Conservation (phyloP, 2,113 vertebrate genomes). For the Barnardius zonarius region DNA sequence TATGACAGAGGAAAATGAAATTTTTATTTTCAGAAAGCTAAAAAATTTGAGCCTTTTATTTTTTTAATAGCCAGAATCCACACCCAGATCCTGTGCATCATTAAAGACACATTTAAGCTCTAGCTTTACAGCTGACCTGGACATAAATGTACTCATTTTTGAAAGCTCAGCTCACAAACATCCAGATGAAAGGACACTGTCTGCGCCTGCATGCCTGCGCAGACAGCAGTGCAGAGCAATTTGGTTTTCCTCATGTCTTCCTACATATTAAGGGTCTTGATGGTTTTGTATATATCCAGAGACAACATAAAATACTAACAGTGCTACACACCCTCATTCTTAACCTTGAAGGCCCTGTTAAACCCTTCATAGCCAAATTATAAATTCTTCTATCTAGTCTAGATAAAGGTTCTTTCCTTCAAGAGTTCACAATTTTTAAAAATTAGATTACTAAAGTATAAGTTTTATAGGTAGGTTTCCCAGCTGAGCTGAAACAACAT, state of each 20-base stretch:
- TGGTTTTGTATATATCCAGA: not conserved
- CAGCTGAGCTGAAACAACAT: not conserved
- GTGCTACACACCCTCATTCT: not conserved
- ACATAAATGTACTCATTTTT: not conserved
- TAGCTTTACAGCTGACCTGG: not conserved
- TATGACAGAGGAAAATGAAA: not conserved
- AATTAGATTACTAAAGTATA: conserved; percentile 12
- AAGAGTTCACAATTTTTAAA: not conserved
- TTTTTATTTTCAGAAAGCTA: not conserved
- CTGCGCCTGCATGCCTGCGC: not conserved
- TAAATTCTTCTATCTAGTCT: not conserved
- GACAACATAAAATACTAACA: not conserved
- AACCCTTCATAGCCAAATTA: not conserved
- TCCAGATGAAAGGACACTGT: not conserved
- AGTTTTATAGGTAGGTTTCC: not conserved
- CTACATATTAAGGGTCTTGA: not conserved
- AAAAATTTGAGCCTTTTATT: not conserved
- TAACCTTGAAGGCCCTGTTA: not conserved
- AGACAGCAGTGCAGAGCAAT: not conserved
- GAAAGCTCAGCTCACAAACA: not conserved
- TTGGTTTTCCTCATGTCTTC: not conserved
- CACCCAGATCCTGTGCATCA: not conserved
- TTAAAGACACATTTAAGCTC: not conserved
- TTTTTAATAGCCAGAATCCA: not conserved
- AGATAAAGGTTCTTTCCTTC: not conserved